Percentiles rank a stretch among this genome's conserved stretches.
Evolutionary conservation across 2,797 vertebrate species (phyloP).

Genomic region (Varecia variegata): DNA sequence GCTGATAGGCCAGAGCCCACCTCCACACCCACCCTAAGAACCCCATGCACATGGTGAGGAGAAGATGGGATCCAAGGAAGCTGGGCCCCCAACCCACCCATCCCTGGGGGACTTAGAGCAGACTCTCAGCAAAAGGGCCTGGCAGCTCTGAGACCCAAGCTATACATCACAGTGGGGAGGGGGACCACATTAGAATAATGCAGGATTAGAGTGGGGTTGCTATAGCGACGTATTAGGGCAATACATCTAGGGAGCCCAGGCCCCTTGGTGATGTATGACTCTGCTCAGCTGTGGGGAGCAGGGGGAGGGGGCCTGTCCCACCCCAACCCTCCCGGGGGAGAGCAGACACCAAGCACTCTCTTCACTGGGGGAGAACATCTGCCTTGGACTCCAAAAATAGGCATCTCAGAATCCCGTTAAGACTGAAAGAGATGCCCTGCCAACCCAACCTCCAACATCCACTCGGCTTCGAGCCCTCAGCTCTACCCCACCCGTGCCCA

Average conservation of each 20-base stretch:
- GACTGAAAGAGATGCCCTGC: neutral
- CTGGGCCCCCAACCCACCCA: slow-evolving; percentile 70
- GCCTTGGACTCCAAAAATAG: slow-evolving; percentile 53
- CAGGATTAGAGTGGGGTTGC: slow-evolving; percentile 86
- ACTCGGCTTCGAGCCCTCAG: neutral
- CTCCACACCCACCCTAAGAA: slow-evolving; percentile 52
- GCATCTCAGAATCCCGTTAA: slow-evolving; percentile 51
- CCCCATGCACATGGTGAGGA: neutral
- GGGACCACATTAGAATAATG: slow-evolving; percentile 84
- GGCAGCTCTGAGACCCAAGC: slow-evolving; percentile 68
- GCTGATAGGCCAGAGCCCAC: slow-evolving; percentile 19
- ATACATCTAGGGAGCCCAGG: slow-evolving; percentile 84
- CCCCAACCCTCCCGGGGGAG: slow-evolving; percentile 56
- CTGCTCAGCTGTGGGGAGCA: slow-evolving; percentile 76
- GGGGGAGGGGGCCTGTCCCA: slow-evolving; percentile 67
- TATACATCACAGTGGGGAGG: slow-evolving; percentile 80
- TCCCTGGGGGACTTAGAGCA: slow-evolving; percentile 73
- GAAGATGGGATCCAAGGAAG: slow-evolving; percentile 53
- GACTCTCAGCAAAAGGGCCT: slow-evolving; percentile 69
- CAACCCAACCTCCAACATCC: neutral
- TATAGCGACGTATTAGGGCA: slow-evolving; percentile 86
- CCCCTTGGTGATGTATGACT: slow-evolving; percentile 83
- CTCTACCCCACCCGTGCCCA: neutral
- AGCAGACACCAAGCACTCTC: slow-evolving; percentile 50
- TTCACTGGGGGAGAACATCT: neutral